phyloP scores from a whole-genome alignment of 1,140 invertebrate species.

The Homarus americanus region DNA sequence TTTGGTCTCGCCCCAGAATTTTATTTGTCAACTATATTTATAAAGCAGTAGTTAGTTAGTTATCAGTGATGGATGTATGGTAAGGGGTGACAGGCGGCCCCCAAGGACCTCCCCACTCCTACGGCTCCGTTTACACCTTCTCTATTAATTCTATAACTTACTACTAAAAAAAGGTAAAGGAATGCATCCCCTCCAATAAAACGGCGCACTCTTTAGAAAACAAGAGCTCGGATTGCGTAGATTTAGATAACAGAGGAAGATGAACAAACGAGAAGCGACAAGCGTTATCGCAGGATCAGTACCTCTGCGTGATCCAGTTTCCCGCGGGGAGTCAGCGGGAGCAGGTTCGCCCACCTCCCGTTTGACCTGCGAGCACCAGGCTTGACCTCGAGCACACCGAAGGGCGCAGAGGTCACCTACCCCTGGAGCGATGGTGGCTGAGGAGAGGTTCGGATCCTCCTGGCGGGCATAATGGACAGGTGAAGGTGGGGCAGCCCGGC shows the following conservation, averaged over 20 bases:
- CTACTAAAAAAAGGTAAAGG: too few species aligned
- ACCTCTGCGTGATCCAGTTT: conserved; percentile 47
- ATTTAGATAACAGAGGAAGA: background rate
- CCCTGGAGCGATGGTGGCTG: conserved; percentile 10
- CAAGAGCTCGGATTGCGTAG: background rate
- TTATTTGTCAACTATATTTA: too few species aligned
- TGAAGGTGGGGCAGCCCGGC: background rate
- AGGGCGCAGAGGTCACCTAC: conserved; percentile 62
- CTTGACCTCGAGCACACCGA: conserved; percentile 57
- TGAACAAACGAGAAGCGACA: conserved; percentile 3
- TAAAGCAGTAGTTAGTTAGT: too few species aligned
- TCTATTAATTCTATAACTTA: too few species aligned
- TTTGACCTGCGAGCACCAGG: conserved; percentile 44
- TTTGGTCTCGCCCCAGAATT: too few species aligned
- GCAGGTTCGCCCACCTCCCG: conserved; percentile 62
- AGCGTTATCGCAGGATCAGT: background rate
- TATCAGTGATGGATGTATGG: too few species aligned
- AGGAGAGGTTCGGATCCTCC: background rate
- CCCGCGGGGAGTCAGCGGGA: conserved; percentile 27
- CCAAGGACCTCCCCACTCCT: too few species aligned
- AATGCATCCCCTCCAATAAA: too few species aligned
- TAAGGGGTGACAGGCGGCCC: too few species aligned
- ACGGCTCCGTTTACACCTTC: too few species aligned
- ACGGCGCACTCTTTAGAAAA: too few species aligned
- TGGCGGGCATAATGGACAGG: background rate